These are phyloP conservation scores for Cyclophora punctaria DNA, from an alignment of 2,888 invertebrate species.

Conservation along the genomic window DNA sequence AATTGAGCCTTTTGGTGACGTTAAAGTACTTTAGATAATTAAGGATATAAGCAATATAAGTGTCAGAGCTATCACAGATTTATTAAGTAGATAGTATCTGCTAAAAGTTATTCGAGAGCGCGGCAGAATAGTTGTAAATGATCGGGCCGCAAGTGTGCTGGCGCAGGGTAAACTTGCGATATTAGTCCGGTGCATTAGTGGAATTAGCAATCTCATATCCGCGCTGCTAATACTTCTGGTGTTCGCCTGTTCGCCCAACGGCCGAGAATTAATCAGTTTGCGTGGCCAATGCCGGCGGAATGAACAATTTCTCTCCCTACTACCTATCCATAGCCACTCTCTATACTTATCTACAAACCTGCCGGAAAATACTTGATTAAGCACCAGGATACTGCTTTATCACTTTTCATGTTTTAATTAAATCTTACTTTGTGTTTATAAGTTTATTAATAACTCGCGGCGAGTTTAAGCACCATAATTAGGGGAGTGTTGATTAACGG, in stretches of 20 bases:
- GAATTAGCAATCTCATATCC: constrained; percentile 71
- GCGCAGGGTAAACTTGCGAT: constrained; percentile 46
- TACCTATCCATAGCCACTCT: constrained; percentile 11
- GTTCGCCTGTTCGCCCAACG: constrained; percentile 54
- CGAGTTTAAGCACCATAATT: too few relatives aligned
- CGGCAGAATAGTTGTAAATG: constrained; percentile 31
- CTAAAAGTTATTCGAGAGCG: constrained; percentile 6
- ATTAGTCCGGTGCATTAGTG: constrained; percentile 71
- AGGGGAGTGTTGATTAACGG: too few relatives aligned
- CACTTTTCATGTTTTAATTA: constrained; percentile 18
- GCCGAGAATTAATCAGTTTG: constrained; percentile 67
- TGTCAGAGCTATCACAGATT: too few relatives aligned
- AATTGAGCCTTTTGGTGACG: too few relatives aligned
- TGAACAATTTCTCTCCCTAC: constrained; percentile 32
- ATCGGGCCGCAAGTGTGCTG: constrained; percentile 40
- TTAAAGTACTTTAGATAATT: too few relatives aligned
- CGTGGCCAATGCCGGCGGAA: constrained; percentile 36
- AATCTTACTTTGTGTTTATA: constrained; percentile 1
- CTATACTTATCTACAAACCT: constrained; percentile 6
- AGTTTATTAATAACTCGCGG: too few relatives aligned
- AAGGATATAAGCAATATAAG: too few relatives aligned
- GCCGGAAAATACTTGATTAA: constrained; percentile 20
- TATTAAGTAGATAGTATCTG: too few relatives aligned
- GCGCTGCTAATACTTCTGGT: constrained; percentile 64
- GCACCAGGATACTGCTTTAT: constrained; percentile 14